Evolutionary conservation across 2,888 invertebrate species (phyloP), one percentile per base, ranked within the genome.

Genomic region (Electrophaes corylata): DNA sequence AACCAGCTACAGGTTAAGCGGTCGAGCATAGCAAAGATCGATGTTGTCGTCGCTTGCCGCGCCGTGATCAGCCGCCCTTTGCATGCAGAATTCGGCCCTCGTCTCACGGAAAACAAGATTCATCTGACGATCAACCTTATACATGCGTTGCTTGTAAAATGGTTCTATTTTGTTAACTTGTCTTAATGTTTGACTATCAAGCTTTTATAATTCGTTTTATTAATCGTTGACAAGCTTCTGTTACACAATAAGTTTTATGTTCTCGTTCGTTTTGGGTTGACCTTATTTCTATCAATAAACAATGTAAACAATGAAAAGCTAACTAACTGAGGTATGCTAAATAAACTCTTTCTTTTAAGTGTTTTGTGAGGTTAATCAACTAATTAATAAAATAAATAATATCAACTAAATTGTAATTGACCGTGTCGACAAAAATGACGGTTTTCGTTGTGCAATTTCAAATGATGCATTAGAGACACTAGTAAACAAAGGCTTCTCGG

Each of bases 21-120:
- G 50, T 43, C 44, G 39, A 57, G 41, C 41, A 45, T 52, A 39
- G 35, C 44, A 23, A 39, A 35, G 33, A 10, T 51, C 18, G n/a
- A n/a, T n/a, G n/a, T n/a, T n/a, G 16, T 33, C 43, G 37, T 44
- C 35, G 45, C 33, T 50, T 52, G 41, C 44, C 37, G 49, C 55
- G 41, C 37, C 31, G 49, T 47, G 35, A 47, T 57, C 50, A 44
- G 54, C 46, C 76, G 75, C 77, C 71, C 72, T 78, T 73, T 64
- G 69, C 67, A 52, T 51, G 60, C 58, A 57, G 65, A 69, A 74
- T 76, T 73, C 65, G 78, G 69, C 74, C 78, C 70, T 73, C 72
- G 62, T 65, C 53, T 78, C 78, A 78, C 72, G 73, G 75, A 76
- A 73, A 84, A 82, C 83, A 66, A 78, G 83, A 83, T 81, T 76